A percentile compares a stretch with the other conserved stretches of the same genome.
Conservation (phyloP, 2,888 invertebrate genomes). For the Notodonta dromedarius region DNA sequence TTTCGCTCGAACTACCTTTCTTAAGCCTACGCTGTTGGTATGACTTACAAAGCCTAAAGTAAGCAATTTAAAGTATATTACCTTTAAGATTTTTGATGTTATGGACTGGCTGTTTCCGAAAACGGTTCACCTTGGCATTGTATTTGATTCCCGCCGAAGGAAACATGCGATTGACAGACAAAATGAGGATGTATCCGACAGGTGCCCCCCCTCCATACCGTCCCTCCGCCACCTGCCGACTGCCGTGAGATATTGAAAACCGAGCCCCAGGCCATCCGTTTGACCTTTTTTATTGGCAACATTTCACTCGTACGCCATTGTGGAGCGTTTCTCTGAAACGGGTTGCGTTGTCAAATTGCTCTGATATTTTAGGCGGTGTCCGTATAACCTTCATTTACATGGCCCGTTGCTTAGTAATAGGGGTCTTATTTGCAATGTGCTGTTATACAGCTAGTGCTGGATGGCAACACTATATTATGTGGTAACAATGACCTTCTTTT, state of each 20-base stretch:
- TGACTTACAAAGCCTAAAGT: too few species aligned
- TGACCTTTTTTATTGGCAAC: conserved; percentile 80
- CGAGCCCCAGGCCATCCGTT: conserved; percentile 68
- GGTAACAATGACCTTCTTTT: neutral
- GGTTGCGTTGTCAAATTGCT: conserved; percentile 74
- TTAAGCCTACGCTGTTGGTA: too few species aligned
- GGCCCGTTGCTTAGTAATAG: conserved; percentile 51
- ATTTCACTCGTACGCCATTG: conserved; percentile 78
- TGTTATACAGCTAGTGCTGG: conserved; percentile 30
- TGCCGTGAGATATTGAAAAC: conserved; percentile 79
- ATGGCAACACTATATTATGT: conserved; percentile 34
- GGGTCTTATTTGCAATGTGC: conserved; percentile 52
- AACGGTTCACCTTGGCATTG: conserved; percentile 10
- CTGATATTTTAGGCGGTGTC: conserved; percentile 65
- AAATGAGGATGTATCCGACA: conserved; percentile 71
- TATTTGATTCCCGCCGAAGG: conserved; percentile 43
- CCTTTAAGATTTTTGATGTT: too few species aligned
- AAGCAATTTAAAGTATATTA: too few species aligned
- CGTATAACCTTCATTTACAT: conserved; percentile 65
- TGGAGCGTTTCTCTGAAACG: conserved; percentile 69
- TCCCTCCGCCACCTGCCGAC: conserved; percentile 50
- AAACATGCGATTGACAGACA: conserved; percentile 65
- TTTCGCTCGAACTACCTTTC: too few species aligned
- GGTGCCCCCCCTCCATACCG: conserved; percentile 37
- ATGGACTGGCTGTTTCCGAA: neutral